Evolutionary conservation across 2,888 invertebrate species (phyloP).

Genomic region (Euzophera pinguis): DNA sequence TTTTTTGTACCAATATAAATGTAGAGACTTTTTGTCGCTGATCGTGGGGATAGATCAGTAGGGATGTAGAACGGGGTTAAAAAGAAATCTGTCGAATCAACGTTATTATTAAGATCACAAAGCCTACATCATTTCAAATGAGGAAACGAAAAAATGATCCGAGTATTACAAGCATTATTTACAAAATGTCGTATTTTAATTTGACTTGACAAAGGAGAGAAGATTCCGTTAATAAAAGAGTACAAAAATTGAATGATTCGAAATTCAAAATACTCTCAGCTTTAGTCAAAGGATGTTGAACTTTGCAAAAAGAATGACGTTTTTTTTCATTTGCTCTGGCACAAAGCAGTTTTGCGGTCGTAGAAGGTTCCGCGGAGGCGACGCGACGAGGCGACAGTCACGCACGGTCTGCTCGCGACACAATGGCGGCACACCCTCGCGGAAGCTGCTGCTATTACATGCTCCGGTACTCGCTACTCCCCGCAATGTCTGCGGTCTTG

Average conservation of each 20-base stretch:
- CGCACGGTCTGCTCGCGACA: constrained; percentile 41
- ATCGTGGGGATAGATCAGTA: too few species aligned
- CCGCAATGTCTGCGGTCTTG: constrained; percentile 33
- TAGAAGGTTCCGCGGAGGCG: constrained; percentile 20
- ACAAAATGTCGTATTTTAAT: too few species aligned
- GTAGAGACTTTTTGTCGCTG: too few species aligned
- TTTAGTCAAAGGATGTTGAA: not conserved
- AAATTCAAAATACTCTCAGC: not conserved
- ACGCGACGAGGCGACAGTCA: constrained; percentile 34
- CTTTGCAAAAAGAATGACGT: not conserved
- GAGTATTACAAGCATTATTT: too few species aligned
- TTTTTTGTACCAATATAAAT: too few species aligned
- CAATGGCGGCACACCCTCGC: constrained; percentile 62
- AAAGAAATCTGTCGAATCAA: too few species aligned
- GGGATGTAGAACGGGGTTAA: too few species aligned
- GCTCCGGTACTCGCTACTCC: constrained; percentile 42
- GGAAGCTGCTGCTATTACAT: constrained; percentile 64
- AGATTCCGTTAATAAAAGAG: too few species aligned
- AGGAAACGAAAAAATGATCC: too few species aligned
- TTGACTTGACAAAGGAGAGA: too few species aligned
- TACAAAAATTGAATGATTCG: not conserved
- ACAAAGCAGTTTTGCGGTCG: constrained; percentile 3
- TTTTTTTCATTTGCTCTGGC: constrained; percentile 3
- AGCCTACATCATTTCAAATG: too few species aligned
- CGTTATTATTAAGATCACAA: too few species aligned